Conservation (phyloP, 2,888 invertebrate genomes). For the Melieria picta region DNA sequence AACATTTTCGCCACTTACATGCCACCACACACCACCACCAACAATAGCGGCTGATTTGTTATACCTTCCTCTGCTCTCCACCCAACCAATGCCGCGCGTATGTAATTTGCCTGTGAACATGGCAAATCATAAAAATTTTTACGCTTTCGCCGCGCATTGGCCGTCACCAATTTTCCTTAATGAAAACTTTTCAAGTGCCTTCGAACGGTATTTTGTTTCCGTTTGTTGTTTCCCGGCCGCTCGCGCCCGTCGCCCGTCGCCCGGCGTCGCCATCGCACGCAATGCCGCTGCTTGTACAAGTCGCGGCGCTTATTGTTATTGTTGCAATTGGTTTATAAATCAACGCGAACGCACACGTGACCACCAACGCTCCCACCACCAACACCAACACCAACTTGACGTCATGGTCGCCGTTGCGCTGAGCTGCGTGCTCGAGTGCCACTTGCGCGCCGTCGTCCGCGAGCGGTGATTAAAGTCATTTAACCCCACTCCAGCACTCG, state of each 20-base stretch:
- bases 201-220: slow-evolving; percentile 64
- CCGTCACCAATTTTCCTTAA: slow-evolving; percentile 44
- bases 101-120: slow-evolving; percentile 59
- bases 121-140: slow-evolving; percentile 56
- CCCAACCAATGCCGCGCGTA: slow-evolving; percentile 11
- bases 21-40: no score
- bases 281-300: slow-evolving; percentile 3
- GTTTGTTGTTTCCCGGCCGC: slow-evolving; percentile 50
- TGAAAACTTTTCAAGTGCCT: slow-evolving; percentile 63
- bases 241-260: slow-evolving; percentile 27
- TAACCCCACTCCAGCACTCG: slow-evolving; percentile 48
- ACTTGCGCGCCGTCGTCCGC: slow-evolving; percentile 41
- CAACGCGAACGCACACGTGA: slow-evolving; percentile 55
- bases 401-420: no score
- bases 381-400: no score
- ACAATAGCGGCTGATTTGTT: background rate
- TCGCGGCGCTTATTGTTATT: slow-evolving; percentile 11
- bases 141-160: slow-evolving; percentile 45
- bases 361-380: slow-evolving; percentile 41
- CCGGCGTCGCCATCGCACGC: no score
- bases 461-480: slow-evolving; percentile 61
- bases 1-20: no score
- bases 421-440: slow-evolving; percentile 31
- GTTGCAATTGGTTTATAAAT: slow-evolving; percentile 56
- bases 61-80: slow-evolving; percentile 11